Evolutionary conservation across 1,140 invertebrate genomes (phyloP).

Genomic region (Rhagoletis zephyria): DNA sequence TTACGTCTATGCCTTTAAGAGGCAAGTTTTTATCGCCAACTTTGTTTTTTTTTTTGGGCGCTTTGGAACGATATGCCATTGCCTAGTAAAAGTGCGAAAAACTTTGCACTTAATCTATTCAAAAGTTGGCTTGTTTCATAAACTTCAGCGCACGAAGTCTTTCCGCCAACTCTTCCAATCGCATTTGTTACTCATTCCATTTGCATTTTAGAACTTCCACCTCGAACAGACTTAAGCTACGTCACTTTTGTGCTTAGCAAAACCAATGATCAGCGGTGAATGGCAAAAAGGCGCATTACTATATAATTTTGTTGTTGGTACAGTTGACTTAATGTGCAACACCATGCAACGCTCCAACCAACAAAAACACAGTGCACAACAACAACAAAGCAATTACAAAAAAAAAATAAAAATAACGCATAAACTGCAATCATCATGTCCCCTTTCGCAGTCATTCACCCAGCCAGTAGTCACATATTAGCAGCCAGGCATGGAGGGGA

Average conservation of each 20-base stretch:
- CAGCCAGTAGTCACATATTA: background rate
- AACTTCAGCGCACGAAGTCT: slow-evolving; percentile 54
- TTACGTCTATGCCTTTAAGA: background rate
- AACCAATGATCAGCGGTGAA: slow-evolving; percentile 42
- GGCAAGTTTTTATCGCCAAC: slow-evolving; percentile 23
- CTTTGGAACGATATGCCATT: slow-evolving; percentile 4
- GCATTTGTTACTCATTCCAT: background rate
- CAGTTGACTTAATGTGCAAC: background rate
- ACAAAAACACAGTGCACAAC: background rate
- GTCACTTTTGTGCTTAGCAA: background rate
- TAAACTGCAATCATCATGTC: background rate
- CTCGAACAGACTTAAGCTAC: background rate
- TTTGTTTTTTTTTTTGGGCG: background rate
- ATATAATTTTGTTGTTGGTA: background rate
- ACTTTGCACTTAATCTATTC: slow-evolving; percentile 59
- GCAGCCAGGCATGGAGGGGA: background rate
- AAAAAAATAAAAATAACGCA: background rate
- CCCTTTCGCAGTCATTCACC: background rate
- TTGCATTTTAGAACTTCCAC: background rate
- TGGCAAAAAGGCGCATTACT: background rate
- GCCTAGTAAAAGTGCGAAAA: slow-evolving; percentile 47
- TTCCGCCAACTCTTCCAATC: slow-evolving; percentile 43
- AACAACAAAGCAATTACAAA: background rate
- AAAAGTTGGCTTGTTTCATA: slow-evolving; percentile 58
- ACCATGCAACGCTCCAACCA: background rate